Evolutionary conservation across 1,140 invertebrate genomes (phyloP), one percentile per base, ranked within the genome.

Genomic region (Papilio aristodemus): DNA sequence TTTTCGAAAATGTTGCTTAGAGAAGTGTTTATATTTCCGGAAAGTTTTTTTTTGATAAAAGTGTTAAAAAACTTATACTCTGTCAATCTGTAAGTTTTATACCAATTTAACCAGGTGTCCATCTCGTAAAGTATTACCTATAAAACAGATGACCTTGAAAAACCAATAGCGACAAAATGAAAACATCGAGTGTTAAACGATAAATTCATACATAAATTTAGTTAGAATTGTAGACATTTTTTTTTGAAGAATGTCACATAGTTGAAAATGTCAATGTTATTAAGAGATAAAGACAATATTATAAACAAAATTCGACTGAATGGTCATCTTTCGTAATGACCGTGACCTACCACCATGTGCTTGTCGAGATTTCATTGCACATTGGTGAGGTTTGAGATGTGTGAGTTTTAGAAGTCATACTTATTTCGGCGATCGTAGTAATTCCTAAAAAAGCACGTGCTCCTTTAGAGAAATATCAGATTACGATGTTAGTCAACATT

Each of bases 111-210:
- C n/a, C n/a, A n/a, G n/a, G n/a, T n/a, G n/a, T n/a, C n/a, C n/a
- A n/a, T n/a, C n/a, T n/a, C n/a, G n/a, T n/a, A n/a, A n/a, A n/a
- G n/a, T n/a, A n/a, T n/a, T n/a, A n/a, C n/a, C 6, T 32, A 19
- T 19, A 46, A 17, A 14, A 46, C 8, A 17, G 17, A n/a, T 17
- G 14, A 19, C 43, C 17, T 9, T 46, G 17, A 70, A 62, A 66
- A 64, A 62, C 54, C 63, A 58, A 62, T 62, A 38, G 43, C 54
- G 27, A 54, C 14, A 10, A 62, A 67, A 46, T 64, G 43, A 76
- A 72, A 78, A 74, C 70, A 74, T 74, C 72, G 43, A 80, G 71
- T 78, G 71, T 72, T 78, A 73, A 72, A 46, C 43, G 74, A 72
- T 73, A 57, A 72, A 63, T 59, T 68, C 72, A 74, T 71, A 71